These are phyloP conservation scores for Zaprionus inermis DNA, from an alignment of 1,140 invertebrate genomes.

Conservation along the genomic window DNA sequence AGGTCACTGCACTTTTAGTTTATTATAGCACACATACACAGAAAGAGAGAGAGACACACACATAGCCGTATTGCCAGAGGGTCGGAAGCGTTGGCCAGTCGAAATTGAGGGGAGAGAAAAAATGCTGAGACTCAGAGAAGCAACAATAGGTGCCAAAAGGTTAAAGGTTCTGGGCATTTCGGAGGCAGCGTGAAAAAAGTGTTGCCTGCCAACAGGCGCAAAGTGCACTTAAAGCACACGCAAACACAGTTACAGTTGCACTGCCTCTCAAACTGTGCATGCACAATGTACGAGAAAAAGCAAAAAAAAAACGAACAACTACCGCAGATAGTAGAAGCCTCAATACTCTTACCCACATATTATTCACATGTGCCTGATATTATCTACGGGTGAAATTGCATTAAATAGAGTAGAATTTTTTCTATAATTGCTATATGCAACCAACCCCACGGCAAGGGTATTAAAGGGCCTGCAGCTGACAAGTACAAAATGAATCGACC, in stretches of 20 bases:
- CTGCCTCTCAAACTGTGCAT: constrained; percentile 42
- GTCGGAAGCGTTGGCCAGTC: constrained; percentile 1
- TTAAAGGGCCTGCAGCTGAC: constrained; percentile 33
- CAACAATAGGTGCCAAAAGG: constrained; percentile 72
- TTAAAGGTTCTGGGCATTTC: constrained; percentile 36
- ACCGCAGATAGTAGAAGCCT: constrained; percentile 11
- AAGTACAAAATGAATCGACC: constrained; percentile 15
- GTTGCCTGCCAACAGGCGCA: constrained; percentile 52
- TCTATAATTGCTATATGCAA: neutral
- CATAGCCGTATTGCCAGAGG: constrained; percentile 6
- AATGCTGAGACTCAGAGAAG: constrained; percentile 40
- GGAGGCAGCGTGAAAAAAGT: constrained; percentile 43
- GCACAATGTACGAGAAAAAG: constrained; percentile 24
- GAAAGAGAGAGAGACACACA: constrained; percentile 1
- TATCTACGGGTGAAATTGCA: no score
- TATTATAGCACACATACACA: constrained; percentile 37
- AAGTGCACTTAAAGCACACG: constrained; percentile 49
- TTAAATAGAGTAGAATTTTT: no score
- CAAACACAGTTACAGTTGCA: no score
- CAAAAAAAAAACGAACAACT: constrained; percentile 1
- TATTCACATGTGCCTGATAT: no score
- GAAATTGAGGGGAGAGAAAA: constrained; percentile 24
- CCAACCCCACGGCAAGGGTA: neutral
- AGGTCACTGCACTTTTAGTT: constrained; percentile 73
- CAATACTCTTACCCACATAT: neutral